These are phyloP conservation scores for Montipora efflorescens DNA, from an alignment of 64 coral and sea anemone genomes.

Conservation along the genomic window DNA sequence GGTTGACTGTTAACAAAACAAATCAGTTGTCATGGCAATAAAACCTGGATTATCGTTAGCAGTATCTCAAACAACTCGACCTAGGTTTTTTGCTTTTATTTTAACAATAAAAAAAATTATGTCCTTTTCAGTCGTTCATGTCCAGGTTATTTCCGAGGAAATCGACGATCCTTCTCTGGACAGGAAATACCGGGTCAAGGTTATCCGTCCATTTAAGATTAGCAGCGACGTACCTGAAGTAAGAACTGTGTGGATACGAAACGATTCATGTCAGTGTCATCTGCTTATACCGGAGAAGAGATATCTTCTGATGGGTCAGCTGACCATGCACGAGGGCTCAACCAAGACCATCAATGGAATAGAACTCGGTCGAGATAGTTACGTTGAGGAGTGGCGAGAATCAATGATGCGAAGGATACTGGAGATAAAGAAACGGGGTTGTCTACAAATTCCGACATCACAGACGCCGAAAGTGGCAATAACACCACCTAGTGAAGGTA, in stretches of 20 bases:
- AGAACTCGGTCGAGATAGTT: neutral
- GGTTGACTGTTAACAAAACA: too few species aligned
- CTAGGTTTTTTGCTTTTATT: too few species aligned
- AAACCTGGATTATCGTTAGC: too few species aligned
- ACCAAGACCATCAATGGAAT: neutral
- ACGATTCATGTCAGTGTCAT: neutral
- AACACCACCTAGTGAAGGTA: neutral
- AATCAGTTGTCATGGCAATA: too few species aligned
- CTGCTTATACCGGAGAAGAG: constrained; percentile 9
- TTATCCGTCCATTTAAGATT: constrained; percentile 17
- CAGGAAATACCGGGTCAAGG: neutral
- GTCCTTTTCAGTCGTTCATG: neutral
- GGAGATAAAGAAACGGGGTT: neutral
- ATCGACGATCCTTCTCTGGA: constrained; percentile 15
- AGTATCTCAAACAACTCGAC: too few species aligned
- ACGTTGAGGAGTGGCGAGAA: constrained; percentile 7
- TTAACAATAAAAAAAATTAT: too few species aligned
- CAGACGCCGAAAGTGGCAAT: neutral
- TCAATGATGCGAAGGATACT: neutral
- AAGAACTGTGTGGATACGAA: constrained; percentile 22
- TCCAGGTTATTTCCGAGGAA: neutral
- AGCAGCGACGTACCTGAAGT: neutral
- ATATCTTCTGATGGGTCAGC: constrained; percentile 26
- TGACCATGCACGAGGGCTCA: neutral
- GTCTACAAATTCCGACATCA: neutral